These are phyloP conservation scores for Pangasianodon gigas DNA, from an alignment of 2,113 vertebrate species.

Conservation along the genomic window DNA sequence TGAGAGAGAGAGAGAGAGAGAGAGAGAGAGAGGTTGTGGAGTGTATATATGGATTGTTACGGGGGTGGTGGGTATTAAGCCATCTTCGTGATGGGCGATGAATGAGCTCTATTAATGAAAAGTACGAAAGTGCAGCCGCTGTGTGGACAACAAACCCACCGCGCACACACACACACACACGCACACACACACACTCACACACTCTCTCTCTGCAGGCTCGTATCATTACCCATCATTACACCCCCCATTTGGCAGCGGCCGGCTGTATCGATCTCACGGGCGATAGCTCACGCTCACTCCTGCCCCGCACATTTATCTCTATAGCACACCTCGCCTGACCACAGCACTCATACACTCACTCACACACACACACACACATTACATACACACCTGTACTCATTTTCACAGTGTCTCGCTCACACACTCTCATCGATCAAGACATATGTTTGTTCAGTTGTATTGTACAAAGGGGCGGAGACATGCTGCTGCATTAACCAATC, in stretches of 20 bases:
- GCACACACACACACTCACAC: slow-evolving; percentile 46
- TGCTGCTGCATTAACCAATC: neutral
- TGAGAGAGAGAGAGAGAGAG: neutral
- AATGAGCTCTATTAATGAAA: slow-evolving; percentile 69
- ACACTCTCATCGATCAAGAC: slow-evolving; percentile 1
- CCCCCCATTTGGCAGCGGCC: slow-evolving; percentile 76
- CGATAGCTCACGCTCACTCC: slow-evolving; percentile 71
- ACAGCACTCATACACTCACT: slow-evolving; percentile 30
- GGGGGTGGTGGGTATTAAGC: slow-evolving; percentile 60
- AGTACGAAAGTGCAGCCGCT: slow-evolving; percentile 58
- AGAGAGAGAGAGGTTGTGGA: neutral
- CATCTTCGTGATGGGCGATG: slow-evolving; percentile 64
- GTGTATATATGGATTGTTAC: slow-evolving; percentile 58
- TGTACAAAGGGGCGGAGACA: neutral
- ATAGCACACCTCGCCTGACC: slow-evolving; percentile 59
- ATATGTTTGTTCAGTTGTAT: neutral
- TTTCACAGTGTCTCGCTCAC: neutral
- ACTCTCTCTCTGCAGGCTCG: slow-evolving; percentile 63
- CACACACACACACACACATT: slow-evolving; percentile 54
- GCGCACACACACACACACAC: slow-evolving; percentile 23
- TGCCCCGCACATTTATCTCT: slow-evolving; percentile 71
- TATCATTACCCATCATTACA: slow-evolving; percentile 79
- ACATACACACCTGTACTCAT: slow-evolving; percentile 23
- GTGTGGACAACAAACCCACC: slow-evolving; percentile 60
- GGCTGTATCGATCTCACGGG: slow-evolving; percentile 72